Base-by-base conservation (phyloP, 1,140 invertebrate species). In the Trinorchestia longiramus region DNA sequence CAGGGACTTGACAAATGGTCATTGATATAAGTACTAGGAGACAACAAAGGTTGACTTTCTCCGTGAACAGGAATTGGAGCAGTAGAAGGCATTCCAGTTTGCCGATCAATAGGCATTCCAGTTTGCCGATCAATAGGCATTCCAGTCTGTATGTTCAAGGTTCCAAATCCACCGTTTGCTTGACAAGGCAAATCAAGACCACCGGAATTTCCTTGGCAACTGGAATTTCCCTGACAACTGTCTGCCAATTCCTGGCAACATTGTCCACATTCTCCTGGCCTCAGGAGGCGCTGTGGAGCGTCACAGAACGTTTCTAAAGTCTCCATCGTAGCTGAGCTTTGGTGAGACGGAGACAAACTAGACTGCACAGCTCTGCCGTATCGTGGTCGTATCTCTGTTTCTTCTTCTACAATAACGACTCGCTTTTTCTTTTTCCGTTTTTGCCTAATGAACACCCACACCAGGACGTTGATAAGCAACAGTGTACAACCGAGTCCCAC, bases 391-490 rank as follows among this genome's bases (percentile, higher is more conserved):
- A 94, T 94, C 8, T 47, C 43, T 23, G 92, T 94, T 6, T 94
- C 92, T 40, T 94, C 43, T 43, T 94, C 92, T 47, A 94, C 92
- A 6, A 94, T 94, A 6, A 94, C 92, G 43, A 94, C 92, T 1
- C 92, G 92, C 44, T 94, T 94, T 45, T 94, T 94, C 44, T 94
- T 94, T 45, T 94, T 94, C 92, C 43, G 41, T 47, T 94, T 94
- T 23, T 94, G 92, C 8, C 92, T 43, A 11, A 94, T 94, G 92
- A 94, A 94, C 40, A 94, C 44, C 92, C 92, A 96, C 0, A 91
- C 95, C 6, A 96, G 87, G 42, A 96, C 87, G 43, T 96, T 96
- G n/a, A 96, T 62, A 15, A 96, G 87, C 36, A 96, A 41, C 43
- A 96, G n/a, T 0, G 77, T 91, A 43, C 95, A 96, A 19, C 95